Percentiles rank a stretch among this genome's conserved stretches.
phyloP scores from a whole-genome alignment of 2,888 invertebrate genomes.

The Sesamia inferens region DNA sequence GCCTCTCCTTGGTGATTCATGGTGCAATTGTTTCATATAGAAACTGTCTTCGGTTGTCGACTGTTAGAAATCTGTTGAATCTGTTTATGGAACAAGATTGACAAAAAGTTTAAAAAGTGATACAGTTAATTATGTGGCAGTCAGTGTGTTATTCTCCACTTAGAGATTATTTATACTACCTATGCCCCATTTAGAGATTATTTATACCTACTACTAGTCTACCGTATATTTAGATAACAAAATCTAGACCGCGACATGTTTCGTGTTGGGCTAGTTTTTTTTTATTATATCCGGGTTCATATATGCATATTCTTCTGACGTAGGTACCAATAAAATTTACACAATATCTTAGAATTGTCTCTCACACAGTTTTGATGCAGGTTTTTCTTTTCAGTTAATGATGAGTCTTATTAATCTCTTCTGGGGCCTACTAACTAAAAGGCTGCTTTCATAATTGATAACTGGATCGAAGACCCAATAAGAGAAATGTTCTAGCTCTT shows the following conservation, averaged over 20 bases:
- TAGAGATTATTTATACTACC: slow-evolving; percentile 9
- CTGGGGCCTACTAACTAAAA: neutral
- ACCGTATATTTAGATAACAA: neutral
- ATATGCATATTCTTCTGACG: neutral
- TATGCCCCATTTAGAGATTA: neutral
- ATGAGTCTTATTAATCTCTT: too few species aligned
- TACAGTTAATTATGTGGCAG: neutral
- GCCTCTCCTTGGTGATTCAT: slow-evolving; percentile 63
- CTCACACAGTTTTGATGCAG: too few species aligned
- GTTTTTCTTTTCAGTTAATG: neutral
- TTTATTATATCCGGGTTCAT: slow-evolving; percentile 17
- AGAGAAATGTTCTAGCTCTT: neutral
- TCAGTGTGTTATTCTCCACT: neutral
- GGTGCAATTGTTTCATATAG: slow-evolving; percentile 59
- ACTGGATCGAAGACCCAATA: neutral
- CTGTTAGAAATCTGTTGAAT: slow-evolving; percentile 48
- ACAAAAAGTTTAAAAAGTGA: slow-evolving; percentile 7
- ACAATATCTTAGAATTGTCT: slow-evolving; percentile 24
- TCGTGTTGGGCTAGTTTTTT: slow-evolving; percentile 17
- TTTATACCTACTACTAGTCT: slow-evolving; percentile 1
- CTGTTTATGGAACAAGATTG: slow-evolving; percentile 1
- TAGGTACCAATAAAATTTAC: slow-evolving; percentile 1
- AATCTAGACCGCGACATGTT: neutral
- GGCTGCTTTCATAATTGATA: neutral
- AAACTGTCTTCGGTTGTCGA: slow-evolving; percentile 34